Evolutionary conservation across 2,113 vertebrate species (phyloP).

Genomic region (Ailuropoda melanoleuca): DNA sequence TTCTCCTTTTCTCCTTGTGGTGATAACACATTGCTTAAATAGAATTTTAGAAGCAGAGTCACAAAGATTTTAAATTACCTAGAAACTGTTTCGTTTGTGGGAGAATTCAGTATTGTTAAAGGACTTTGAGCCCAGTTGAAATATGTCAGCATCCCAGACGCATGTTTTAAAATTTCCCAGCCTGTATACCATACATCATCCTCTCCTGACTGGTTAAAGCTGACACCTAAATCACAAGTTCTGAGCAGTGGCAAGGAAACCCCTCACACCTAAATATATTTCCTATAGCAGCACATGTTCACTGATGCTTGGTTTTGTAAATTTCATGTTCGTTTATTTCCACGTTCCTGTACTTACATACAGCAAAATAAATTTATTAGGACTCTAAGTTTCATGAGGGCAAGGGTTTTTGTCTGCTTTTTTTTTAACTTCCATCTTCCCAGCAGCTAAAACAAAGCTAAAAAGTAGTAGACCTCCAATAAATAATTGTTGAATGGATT

Average conservation of each 20-base stretch:
- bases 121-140: neutral
- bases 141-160: neutral
- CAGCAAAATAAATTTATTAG: neutral
- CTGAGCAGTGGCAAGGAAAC: neutral
- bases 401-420: neutral
- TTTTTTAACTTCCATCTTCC: neutral
- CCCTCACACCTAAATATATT: neutral
- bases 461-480: neutral
- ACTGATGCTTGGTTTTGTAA: neutral
- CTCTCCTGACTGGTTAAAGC: neutral
- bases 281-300: neutral
- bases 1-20: neutral
- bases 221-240: neutral
- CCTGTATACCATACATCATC: neutral
- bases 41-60: neutral
- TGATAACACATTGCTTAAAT: neutral
- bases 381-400: neutral
- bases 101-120: neutral
- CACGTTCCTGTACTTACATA: neutral
- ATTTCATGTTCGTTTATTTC: neutral
- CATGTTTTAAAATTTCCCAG: neutral
- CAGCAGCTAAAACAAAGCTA: neutral
- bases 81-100: neutral
- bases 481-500: neutral
- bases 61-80: slow-evolving; percentile 14